These are phyloP conservation scores for Clistopyga incitator DNA, from an alignment of 2,888 invertebrate species.

Conservation along the genomic window DNA sequence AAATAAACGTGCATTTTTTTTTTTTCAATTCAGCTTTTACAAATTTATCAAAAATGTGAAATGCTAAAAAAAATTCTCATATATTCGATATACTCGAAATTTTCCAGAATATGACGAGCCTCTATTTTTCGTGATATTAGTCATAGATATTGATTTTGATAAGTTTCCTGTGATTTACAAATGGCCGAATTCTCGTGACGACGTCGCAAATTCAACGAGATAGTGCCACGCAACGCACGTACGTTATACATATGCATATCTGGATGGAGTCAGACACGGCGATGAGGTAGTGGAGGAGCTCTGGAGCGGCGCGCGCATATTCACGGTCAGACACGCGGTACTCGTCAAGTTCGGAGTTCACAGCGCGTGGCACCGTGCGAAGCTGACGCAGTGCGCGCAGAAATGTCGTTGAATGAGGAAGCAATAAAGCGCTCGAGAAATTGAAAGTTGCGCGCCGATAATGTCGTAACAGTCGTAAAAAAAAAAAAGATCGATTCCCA, in stretches of 20 bases:
- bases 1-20: not conserved
- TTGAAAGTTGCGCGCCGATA: not conserved
- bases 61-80: too few species aligned
- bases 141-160: too few species aligned
- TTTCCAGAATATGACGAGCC: too few species aligned
- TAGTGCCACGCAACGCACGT: not conserved
- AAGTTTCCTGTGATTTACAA: too few species aligned
- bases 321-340: conserved; percentile 16
- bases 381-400: conserved; percentile 3
- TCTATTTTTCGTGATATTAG: too few species aligned
- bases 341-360: conserved; percentile 5
- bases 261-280: not conserved
- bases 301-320: conserved; percentile 7
- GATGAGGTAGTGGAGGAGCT: not conserved
- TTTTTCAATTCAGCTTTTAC: not conserved
- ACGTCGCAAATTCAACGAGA: not conserved
- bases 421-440: not conserved
- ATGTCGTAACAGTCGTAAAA: conserved; percentile 14
- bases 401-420: conserved; percentile 8
- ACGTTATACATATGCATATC: too few species aligned
- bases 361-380: not conserved
- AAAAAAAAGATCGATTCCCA: not conserved
- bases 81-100: too few species aligned
- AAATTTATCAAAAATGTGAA: not conserved
- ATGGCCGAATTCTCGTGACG: not conserved